phyloP scores from a whole-genome alignment of 2,797 vertebrate genomes.

The Gouania willdenowi region DNA sequence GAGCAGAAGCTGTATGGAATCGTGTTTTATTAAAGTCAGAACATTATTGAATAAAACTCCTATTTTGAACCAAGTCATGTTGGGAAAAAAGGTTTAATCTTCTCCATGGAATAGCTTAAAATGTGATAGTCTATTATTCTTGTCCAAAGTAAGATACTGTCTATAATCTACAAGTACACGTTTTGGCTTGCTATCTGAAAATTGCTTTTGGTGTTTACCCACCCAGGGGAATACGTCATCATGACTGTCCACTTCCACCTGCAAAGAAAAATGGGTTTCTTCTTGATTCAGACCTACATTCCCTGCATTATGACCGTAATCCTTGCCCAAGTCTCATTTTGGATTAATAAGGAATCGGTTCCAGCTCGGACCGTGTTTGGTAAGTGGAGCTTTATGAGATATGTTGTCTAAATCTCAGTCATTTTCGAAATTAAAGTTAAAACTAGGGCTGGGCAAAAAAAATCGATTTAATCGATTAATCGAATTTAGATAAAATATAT shows the following conservation, averaged over 20 bases:
- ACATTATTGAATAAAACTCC: too few species aligned
- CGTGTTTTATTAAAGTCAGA: too few species aligned
- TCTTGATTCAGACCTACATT: slow-evolving; percentile 96
- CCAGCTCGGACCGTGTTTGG: slow-evolving; percentile 95
- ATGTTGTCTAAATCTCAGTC: too few species aligned
- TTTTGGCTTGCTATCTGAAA: not conserved
- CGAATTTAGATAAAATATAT: too few species aligned
- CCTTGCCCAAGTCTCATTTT: slow-evolving; percentile 95
- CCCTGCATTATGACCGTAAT: slow-evolving; percentile 97
- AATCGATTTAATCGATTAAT: too few species aligned
- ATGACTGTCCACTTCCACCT: slow-evolving; percentile 98
- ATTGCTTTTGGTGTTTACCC: not conserved
- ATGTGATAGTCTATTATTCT: too few species aligned
- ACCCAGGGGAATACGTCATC: slow-evolving; percentile 91
- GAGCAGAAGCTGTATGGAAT: slow-evolving; percentile 1
- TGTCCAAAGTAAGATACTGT: too few species aligned
- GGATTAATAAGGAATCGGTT: slow-evolving; percentile 97
- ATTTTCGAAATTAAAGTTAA: too few species aligned
- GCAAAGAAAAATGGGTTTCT: slow-evolving; percentile 92
- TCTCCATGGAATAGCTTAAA: too few species aligned
- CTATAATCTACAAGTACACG: not conserved
- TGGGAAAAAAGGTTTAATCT: too few species aligned
- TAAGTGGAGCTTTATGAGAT: too few species aligned
- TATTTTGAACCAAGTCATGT: not conserved
- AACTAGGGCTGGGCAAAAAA: too few species aligned